Base-by-base conservation (phyloP, 2,888 invertebrate species). In the Nomada goodeniana region DNA sequence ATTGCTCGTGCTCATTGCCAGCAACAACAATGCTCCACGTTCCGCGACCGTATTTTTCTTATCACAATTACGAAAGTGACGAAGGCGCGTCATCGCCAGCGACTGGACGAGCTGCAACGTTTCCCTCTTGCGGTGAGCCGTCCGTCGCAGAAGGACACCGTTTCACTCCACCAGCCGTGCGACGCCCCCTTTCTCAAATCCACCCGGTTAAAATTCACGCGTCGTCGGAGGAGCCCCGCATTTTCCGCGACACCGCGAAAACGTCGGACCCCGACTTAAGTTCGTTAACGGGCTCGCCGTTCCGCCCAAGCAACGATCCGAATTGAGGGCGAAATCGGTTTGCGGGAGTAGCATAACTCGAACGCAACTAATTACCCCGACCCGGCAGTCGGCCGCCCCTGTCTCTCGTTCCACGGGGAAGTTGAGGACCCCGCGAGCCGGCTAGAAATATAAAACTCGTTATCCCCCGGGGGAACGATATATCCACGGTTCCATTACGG, bases 401-500 rank as follows among this genome's bases (percentile, higher is more conserved):
- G 11, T 13, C 10, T 75, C 82, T 73, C 76, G 74, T 78, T 83
- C 68, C 70, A 36, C 59, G 26, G 53, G 36, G 65, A 79, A 82
- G 42, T 73, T 76, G 36, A 47, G 26, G 60, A 36, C 47, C 64
- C 69, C 50, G 29, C 55, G 55, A 60, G 47, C 57, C 13, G 52
- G 65, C 55, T 72, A 69, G 78, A 83, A 79, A 82, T 82, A 82
- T 84, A 84, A 75, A 82, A 84, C 82, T 86, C 86, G 84, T 86
- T 86, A 84, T 82, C 80, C 84, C 84, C 60, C 84, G 10, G 67
- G 86, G 80, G 86, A 86, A 78, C 82, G 87, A 86, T 86, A 82
- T 73, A 80, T 86, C 82, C 80, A 80, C 65, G 44, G 71, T 80
- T 74, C 82, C 84, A 86, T 86, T 84, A 86, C 82, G 59, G 60